Base-by-base conservation (phyloP, 2,797 vertebrate species). In the Rhinichthys osculus region DNA sequence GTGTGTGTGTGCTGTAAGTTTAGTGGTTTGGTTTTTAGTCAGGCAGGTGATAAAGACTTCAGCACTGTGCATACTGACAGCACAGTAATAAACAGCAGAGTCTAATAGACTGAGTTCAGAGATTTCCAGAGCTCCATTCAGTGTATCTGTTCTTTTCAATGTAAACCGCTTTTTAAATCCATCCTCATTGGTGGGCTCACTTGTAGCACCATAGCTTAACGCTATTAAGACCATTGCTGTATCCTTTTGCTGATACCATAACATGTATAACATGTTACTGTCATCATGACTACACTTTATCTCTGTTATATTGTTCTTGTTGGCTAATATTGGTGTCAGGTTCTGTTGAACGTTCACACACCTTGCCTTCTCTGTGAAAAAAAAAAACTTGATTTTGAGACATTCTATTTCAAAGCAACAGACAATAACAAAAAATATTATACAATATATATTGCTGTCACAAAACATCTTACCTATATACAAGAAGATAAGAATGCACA, bases 21-120 rank as follows among this genome's bases (percentile, higher is more conserved):
- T 66, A 19, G 19, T 70, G 40, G 14, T 59, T 52, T 33, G 71
- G 82, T 81, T 93, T 93, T 91, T 91, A 90, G 89, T 89, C 66
- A 66, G 73, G 81, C 52, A 84, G 21, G 44, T 59, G 47, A 44
- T 38, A 27, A 76, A 70, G 23, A 21, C 21, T 57, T 13, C 11
- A 23, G 27, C 73, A 77, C 52, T 77, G 74, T 77, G 74, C 10
- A 14, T 57, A 77, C 74, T 77, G 74, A 77, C 74, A 77, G 52
- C 74, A 57, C 74, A 77, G 33, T 38, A 77, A 77, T 57, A 77
- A 38, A 77, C 74, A 16, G 74, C 74, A n/a, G 82, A 81, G 70
- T 87, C 71, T 54, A 44, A 76, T 2, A 50, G 23, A 3, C n/a
- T 67, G 27, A 83, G 72, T 0, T 87, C 17, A 50, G 70, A 59